Evolutionary conservation across 2,797 vertebrate genomes (phyloP), one percentile per base, ranked within the genome.

Genomic region (Bradypodion pumilum): DNA sequence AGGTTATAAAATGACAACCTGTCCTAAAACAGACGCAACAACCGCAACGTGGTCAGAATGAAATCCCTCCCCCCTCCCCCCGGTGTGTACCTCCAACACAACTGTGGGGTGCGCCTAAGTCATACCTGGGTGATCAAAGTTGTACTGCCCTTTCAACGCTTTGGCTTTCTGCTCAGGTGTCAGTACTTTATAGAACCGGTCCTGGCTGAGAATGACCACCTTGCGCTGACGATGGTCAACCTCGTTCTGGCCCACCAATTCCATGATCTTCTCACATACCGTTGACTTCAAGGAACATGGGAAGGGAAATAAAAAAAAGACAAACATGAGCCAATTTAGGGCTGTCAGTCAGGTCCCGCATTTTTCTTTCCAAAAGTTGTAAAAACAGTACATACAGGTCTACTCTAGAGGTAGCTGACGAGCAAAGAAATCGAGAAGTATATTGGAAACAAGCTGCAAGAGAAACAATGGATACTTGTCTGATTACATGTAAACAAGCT

Each of bases 191-290:
- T 99, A 99, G 96, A 99, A 99, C 66, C 98, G 94, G 95, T 99
- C 98, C 92, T 99, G 98, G 94, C 98, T 99, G 32, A 99, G 93
- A 35, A 99, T 99, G 7, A 97, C 97, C 80, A 99, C 96, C 92
- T 99, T 97, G 83, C 98, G 95, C 96, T 99, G 98, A 62, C 95
- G 96, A 65, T 97, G 98, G 83, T 99, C 98, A 91, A 99, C 98
- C 88, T 97, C 97, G 85, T 99, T 97, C 94, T 99, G 98, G 2
- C 98, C 98, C 94, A 99, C 94, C 40, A 99, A 96, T 96, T 99
- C 98, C 98, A 99, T 98, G 93, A 99, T 99, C 95, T 99, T 99
- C 92, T 98, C 98, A n/a, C 98, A 99, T 42, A 99, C 98, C 16
- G 98, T 99, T 23, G 98, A 99, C 98, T 99, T 92, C 27, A 15